Base-by-base conservation (phyloP, 2,797 vertebrate species). In the Enteromius fasciolatus region DNA sequence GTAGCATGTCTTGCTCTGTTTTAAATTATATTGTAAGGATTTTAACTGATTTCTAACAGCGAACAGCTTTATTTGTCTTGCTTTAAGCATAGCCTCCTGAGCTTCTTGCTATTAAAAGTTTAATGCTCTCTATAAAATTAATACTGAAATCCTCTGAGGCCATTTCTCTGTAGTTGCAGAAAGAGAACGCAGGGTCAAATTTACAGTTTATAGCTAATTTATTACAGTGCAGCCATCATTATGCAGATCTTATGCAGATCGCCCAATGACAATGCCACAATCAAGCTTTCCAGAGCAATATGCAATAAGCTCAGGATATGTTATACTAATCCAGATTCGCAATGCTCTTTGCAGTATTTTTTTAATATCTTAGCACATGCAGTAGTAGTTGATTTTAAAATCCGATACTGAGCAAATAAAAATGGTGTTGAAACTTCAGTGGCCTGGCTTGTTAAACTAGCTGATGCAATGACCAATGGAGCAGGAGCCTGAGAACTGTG, bases 401-500 rank as follows among this genome's bases (percentile, higher is more conserved):
- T 87, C 81, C 52, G 61, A 87, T 80, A 88, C 90, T 87, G 92
- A 90, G 89, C 92, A 86, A 66, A 92, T 94, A 92, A 93, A 93
- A 89, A 90, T 85, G 82, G 90, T 90, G 92, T 91, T 92, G 90
- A 93, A 91, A 90, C 89, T 90, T 88, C 84, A 82, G 73, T 87
- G 89, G 86, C 89, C 82, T 81, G 46, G 84, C 83, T 73, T 81
- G 86, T 82, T 87, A 85, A 78, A 73, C 77, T 11, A 4, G 87
- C 87, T 92, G 83, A 86, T 88, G 92, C 91, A 70, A 85, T 86
- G 82, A 68, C 86, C 83, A 84, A 81, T 89, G 39, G 85, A 63
- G 70, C 28, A 75, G 81, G 87, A 92, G 93, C 90, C 93, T 92
- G 90, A 83, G 86, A 82, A 89, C 86, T 88, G 84, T 83, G 88